Evolutionary conservation across 2,888 invertebrate genomes (phyloP).

Genomic region (Campoplex capitator): DNA sequence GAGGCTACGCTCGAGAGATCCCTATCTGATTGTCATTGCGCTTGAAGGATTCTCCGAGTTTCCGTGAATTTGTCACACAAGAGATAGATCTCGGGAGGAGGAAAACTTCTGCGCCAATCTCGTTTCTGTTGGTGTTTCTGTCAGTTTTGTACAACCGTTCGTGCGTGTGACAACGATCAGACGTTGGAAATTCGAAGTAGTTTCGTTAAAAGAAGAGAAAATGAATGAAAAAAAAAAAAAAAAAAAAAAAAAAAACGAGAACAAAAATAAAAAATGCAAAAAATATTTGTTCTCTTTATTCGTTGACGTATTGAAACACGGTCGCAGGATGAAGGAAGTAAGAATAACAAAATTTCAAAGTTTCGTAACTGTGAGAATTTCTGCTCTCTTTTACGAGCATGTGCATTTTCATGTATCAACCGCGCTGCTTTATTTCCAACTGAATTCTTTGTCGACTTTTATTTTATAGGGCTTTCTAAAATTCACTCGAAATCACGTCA

Average conservation of each 20-base stretch:
- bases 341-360: neutral
- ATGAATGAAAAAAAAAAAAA: neutral
- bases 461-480: neutral
- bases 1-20: neutral
- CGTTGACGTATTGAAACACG: neutral
- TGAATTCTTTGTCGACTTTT: neutral
- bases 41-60: slow-evolving; percentile 7
- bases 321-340: no score
- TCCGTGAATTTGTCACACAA: slow-evolving; percentile 1
- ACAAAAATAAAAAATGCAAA: neutral
- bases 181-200: neutral
- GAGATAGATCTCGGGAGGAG: neutral
- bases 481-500: neutral
- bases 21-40: neutral
- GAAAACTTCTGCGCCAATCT: slow-evolving; percentile 17
- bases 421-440: neutral
- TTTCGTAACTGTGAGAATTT: neutral
- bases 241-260: neutral
- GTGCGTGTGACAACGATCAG: neutral
- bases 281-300: neutral
- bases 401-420: neutral
- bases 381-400: neutral
- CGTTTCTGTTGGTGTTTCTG: neutral
- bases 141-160: neutral
- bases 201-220: neutral